Percentiles rank a stretch among this genome's conserved stretches.
These are phyloP conservation scores for Thomomys bottae DNA, from an alignment of 2,113 vertebrate species.

Conservation along the genomic window DNA sequence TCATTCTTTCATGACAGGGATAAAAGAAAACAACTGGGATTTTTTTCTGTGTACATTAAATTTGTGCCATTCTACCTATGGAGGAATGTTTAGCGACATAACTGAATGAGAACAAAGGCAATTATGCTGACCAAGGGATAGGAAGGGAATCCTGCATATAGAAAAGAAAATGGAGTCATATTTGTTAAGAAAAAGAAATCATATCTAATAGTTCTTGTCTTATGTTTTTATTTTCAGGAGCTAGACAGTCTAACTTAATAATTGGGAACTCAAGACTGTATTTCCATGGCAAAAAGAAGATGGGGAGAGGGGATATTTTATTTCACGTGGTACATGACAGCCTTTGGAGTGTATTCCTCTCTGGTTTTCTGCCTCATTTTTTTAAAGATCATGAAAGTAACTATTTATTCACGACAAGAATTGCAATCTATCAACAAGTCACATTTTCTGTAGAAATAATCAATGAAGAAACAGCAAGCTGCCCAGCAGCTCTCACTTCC, in stretches of 20 bases:
- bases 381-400: slow-evolving; percentile 68
- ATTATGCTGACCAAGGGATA: neutral
- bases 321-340: neutral
- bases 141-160: neutral
- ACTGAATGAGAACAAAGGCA: slow-evolving; percentile 51
- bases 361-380: slow-evolving; percentile 13
- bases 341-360: neutral
- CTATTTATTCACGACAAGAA: slow-evolving; percentile 65
- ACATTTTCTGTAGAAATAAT: slow-evolving; percentile 76
- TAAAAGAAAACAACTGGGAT: neutral
- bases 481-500: slow-evolving; percentile 70
- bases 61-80: neutral
- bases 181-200: neutral
- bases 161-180: slow-evolving; percentile 9
- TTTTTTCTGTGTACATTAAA: neutral
- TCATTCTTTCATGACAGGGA: neutral
- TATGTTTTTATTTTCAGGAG: slow-evolving; percentile 7
- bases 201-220: neutral
- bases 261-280: neutral
- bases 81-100: neutral
- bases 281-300: neutral
- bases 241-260: neutral
- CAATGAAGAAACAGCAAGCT: slow-evolving; percentile 77
- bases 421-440: slow-evolving; percentile 79
- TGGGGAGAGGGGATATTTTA: too few species aligned